phyloP scores from a whole-genome alignment of 1,140 invertebrate genomes.

The Platyscapa corneri region DNA sequence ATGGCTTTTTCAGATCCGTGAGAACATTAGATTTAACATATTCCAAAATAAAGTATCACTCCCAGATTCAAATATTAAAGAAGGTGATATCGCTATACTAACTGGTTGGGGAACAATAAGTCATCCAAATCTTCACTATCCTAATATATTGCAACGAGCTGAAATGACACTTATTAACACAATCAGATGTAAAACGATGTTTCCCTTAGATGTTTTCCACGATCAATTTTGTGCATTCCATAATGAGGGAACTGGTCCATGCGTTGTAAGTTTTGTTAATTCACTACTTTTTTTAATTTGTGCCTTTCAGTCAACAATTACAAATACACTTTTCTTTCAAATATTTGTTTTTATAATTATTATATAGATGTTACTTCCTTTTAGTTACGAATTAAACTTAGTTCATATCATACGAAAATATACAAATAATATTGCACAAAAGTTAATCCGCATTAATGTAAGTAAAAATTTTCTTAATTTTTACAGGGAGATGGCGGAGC shows the following conservation, averaged over 20 bases:
- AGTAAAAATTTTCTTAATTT: not conserved
- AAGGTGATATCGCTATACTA: not conserved
- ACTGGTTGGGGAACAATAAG: not conserved
- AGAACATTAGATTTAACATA: not conserved
- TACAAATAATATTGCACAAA: too few relatives aligned
- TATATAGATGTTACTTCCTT: too few relatives aligned
- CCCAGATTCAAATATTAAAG: not conserved
- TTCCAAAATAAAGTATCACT: not conserved
- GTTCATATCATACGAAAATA: too few relatives aligned
- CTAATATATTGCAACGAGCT: not conserved
- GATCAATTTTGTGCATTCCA: slow-evolving; percentile 3
- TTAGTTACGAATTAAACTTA: too few relatives aligned
- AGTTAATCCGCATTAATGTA: too few relatives aligned
- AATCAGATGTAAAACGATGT: not conserved
- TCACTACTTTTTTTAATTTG: too few relatives aligned
- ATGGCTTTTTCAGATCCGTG: not conserved
- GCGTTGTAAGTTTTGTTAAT: slow-evolving; percentile 3
- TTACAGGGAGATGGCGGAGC: slow-evolving; percentile 12
- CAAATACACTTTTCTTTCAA: too few relatives aligned
- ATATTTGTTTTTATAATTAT: too few relatives aligned
- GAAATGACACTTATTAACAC: not conserved
- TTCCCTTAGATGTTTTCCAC: not conserved
- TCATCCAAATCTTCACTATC: not conserved
- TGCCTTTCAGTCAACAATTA: too few relatives aligned
- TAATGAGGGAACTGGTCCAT: not conserved